Percentiles rank a stretch among this genome's conserved stretches.
Conservation (phyloP, 2,113 vertebrate species). For the human region DNA sequence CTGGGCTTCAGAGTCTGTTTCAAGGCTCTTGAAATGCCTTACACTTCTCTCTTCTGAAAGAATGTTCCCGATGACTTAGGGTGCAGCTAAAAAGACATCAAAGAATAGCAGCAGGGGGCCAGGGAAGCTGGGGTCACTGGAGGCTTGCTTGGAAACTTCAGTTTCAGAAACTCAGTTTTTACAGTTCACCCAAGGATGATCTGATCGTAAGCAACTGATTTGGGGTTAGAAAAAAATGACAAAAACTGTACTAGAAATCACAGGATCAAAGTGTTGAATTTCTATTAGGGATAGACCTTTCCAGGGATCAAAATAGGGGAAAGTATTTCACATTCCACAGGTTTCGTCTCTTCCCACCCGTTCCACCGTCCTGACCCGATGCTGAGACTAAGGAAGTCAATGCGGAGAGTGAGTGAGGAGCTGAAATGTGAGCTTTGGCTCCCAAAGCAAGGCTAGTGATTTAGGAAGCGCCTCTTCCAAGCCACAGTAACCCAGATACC, state of each 20-base stretch:
- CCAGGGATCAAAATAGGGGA: background rate
- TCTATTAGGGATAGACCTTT: background rate
- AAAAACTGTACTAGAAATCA: background rate
- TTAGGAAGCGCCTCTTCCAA: background rate
- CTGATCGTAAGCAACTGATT: background rate
- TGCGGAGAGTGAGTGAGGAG: background rate
- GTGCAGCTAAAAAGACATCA: background rate
- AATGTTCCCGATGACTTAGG: background rate
- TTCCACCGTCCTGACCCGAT: accelerated
- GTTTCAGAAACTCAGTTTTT: background rate
- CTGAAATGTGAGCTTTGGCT: background rate
- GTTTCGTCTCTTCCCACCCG: background rate
- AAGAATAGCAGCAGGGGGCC: background rate
- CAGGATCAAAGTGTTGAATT: background rate
- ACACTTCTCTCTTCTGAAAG: background rate
- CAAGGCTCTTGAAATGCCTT: background rate
- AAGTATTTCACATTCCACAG: accelerated
- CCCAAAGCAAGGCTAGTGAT: background rate
- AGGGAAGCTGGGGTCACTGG: background rate
- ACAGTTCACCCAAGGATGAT: background rate
- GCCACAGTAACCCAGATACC: background rate
- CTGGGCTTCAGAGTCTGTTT: background rate
- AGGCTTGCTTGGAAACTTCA: background rate
- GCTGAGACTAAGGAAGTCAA: background rate
- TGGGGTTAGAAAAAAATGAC: background rate